Conservation (phyloP, 2,797 vertebrate genomes). For the Pelobates cultripes region DNA sequence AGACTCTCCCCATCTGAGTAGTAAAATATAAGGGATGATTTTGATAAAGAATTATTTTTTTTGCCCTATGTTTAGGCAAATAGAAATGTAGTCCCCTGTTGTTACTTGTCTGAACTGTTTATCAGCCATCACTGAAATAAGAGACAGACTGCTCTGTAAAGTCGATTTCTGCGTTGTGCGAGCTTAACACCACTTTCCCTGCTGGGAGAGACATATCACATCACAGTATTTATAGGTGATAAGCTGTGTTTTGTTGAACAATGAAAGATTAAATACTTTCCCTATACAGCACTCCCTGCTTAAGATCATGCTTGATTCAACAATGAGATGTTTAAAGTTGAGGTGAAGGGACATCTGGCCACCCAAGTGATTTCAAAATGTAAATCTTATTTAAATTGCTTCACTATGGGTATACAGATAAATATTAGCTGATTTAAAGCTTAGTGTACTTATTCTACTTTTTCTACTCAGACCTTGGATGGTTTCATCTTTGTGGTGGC, state of each 20-base stretch:
- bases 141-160: conserved; percentile 34
- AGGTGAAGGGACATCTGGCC: conserved; percentile 46
- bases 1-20: neutral
- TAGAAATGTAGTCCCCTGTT: conserved; percentile 52
- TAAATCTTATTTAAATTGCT: conserved; percentile 53
- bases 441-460: conserved; percentile 56
- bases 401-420: conserved; percentile 31
- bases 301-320: conserved; percentile 46
- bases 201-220: conserved; percentile 47
- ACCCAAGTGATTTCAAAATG: conserved; percentile 42
- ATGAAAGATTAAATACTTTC: conserved; percentile 48
- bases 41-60: conserved; percentile 23
- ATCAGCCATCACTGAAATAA: conserved; percentile 35
- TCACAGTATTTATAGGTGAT: conserved; percentile 48
- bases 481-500: conserved; percentile 98
- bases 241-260: conserved; percentile 45
- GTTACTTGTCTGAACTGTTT: conserved; percentile 50
- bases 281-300: conserved; percentile 38
- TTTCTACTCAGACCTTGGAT: conserved; percentile 83
- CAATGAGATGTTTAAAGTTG: conserved; percentile 42
- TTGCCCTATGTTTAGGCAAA: conserved; percentile 47
- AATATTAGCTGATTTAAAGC: conserved; percentile 1
- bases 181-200: conserved; percentile 39
- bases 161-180: conserved; percentile 42
- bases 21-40: neutral